These are phyloP conservation scores for Fabriciana adippe DNA, from an alignment of 2,888 invertebrate genomes.

Conservation along the genomic window DNA sequence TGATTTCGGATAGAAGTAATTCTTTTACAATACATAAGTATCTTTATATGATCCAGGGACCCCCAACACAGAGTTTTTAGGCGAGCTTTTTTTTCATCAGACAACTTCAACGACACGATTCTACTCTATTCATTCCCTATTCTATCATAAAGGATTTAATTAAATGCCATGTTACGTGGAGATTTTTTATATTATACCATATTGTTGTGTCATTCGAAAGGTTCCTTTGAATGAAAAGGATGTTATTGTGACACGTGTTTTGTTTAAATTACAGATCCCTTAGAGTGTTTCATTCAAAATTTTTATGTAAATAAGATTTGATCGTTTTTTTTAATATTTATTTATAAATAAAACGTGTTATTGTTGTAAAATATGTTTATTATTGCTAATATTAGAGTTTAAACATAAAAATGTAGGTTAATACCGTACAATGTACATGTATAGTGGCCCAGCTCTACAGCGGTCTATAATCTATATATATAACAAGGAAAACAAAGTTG, in stretches of 20 bases:
- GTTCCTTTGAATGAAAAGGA: slow-evolving; percentile 13
- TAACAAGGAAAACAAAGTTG: too few relatives aligned
- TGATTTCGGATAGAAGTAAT: too few relatives aligned
- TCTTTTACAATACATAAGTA: too few relatives aligned
- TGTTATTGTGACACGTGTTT: slow-evolving; percentile 18
- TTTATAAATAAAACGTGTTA: neutral
- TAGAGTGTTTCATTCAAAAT: slow-evolving; percentile 1
- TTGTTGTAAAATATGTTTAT: neutral
- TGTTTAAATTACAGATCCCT: slow-evolving; percentile 4
- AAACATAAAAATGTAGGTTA: too few relatives aligned
- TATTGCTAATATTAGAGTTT: too few relatives aligned
- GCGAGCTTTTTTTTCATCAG: neutral
- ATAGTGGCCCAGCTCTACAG: too few relatives aligned
- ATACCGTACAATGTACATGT: too few relatives aligned
- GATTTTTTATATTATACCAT: slow-evolving; percentile 14
- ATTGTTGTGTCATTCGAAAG: slow-evolving; percentile 16
- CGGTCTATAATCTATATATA: too few relatives aligned
- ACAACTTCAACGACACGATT: slow-evolving; percentile 2
- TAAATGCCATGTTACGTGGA: slow-evolving; percentile 26
- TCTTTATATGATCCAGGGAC: neutral
- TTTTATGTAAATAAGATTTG: neutral
- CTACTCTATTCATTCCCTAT: slow-evolving; percentile 16
- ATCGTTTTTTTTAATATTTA: neutral
- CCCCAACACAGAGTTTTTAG: neutral
- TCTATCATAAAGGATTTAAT: slow-evolving; percentile 26